These are phyloP conservation scores for Amorpha juglandis DNA, from an alignment of 2,888 invertebrate genomes.

Conservation along the genomic window DNA sequence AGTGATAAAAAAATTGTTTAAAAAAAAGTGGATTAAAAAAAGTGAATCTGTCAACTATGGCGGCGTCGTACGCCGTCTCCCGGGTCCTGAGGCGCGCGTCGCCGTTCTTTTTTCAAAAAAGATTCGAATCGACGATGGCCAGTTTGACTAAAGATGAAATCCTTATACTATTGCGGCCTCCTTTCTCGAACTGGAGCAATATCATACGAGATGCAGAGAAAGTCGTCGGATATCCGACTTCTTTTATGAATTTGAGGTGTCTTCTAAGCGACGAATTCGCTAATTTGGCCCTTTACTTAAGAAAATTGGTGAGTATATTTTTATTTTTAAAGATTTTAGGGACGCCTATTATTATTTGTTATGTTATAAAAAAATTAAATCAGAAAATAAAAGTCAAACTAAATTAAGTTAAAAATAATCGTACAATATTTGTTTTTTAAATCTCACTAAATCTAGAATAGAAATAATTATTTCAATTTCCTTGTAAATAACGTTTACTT, in stretches of 20 bases:
- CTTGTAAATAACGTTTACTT: no score
- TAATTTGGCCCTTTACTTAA: slow-evolving; percentile 80
- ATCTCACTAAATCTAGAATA: no score
- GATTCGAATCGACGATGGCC: slow-evolving; percentile 74
- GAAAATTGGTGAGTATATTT: slow-evolving; percentile 74
- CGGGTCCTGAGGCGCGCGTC: slow-evolving; percentile 69
- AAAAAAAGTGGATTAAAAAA: slow-evolving; percentile 28
- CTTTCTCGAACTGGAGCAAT: slow-evolving; percentile 79
- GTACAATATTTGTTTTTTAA: no score
- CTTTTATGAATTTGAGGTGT: slow-evolving; percentile 84
- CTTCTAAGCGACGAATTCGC: slow-evolving; percentile 86
- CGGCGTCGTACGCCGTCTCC: slow-evolving; percentile 64
- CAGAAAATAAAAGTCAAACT: no score
- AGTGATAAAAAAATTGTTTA: slow-evolving; percentile 5
- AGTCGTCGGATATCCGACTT: slow-evolving; percentile 84
- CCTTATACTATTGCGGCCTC: slow-evolving; percentile 70
- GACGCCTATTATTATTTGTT: no score
- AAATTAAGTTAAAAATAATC: no score
- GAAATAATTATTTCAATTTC: no score
- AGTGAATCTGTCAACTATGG: slow-evolving; percentile 51
- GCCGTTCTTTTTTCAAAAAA: slow-evolving; percentile 71
- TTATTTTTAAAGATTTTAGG: not conserved
- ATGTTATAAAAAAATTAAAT: no score
- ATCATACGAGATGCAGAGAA: slow-evolving; percentile 79
- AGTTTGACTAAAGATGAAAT: slow-evolving; percentile 79